A percentile compares a stretch with the other conserved stretches of the same genome.
Evolutionary conservation across 1,140 invertebrate species (phyloP).

Genomic region (Drosophila insularis): DNA sequence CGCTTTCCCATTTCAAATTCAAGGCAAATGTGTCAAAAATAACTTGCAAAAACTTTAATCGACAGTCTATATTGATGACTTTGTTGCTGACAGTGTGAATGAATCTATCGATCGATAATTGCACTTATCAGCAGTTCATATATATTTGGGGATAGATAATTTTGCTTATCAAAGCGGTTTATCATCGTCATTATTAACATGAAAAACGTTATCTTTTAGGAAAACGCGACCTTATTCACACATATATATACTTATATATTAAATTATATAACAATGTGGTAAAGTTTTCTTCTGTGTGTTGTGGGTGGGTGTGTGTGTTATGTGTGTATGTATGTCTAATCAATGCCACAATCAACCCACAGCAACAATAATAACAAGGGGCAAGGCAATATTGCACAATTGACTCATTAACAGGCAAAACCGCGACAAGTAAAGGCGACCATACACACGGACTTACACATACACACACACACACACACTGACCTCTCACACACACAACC

Average conservation of each 20-base stretch:
- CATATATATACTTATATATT: constrained; percentile 28
- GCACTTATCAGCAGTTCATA: constrained; percentile 64
- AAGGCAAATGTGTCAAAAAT: constrained; percentile 32
- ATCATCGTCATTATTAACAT: constrained; percentile 36
- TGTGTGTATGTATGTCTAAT: constrained; percentile 55
- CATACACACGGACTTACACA: constrained; percentile 2
- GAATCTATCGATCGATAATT: constrained; percentile 65
- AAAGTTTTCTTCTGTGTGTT: constrained; percentile 15
- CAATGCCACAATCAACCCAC: constrained; percentile 56
- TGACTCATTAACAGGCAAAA: constrained; percentile 78
- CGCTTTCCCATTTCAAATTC: constrained; percentile 1
- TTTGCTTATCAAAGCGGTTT: constrained; percentile 73
- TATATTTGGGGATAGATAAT: constrained; percentile 38
- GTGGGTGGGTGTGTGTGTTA: constrained; percentile 5
- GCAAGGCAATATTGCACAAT: constrained; percentile 52
- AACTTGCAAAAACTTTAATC: not conserved
- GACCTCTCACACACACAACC: constrained; percentile 7
- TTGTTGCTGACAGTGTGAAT: no score
- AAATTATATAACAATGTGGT: constrained; percentile 71
- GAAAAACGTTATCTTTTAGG: not conserved
- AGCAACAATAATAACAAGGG: constrained; percentile 28
- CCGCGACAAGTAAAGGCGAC: constrained; percentile 65
- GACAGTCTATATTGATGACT: not conserved
- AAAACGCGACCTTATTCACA: constrained; percentile 29
- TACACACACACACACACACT: constrained; percentile 10